Conservation (phyloP, 2,797 vertebrate genomes). For the Eulemur coronatus region DNA sequence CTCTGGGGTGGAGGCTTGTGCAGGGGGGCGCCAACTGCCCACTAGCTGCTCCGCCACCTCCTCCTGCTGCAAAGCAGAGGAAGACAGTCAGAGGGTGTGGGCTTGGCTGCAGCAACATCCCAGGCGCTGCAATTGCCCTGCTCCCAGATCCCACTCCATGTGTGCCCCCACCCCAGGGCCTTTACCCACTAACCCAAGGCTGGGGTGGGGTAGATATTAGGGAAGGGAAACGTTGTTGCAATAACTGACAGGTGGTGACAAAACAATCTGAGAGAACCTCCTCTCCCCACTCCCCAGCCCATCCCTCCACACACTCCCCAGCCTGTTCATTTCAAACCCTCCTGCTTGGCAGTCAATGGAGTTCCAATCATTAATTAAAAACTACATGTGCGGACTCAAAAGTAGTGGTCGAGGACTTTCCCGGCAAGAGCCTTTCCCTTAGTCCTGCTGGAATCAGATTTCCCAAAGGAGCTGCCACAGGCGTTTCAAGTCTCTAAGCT, state of each 20-base stretch:
- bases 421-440: not conserved
- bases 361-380: not conserved
- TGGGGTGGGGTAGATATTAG: not conserved
- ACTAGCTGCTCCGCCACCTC: conserved; percentile 78
- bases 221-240: not conserved
- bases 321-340: not conserved
- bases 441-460: not conserved
- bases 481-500: not conserved
- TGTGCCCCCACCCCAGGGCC: not conserved
- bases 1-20: conserved; percentile 27
- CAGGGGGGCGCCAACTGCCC: conserved; percentile 56
- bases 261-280: not conserved
- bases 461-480: not conserved
- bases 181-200: not conserved
- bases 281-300: not conserved
- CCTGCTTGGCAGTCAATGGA: not conserved
- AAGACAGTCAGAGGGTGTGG: conserved; percentile 71
- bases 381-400: not conserved
- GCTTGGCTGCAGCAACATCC: not conserved
- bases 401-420: not conserved
- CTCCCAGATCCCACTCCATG: not conserved
- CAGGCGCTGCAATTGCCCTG: not conserved
- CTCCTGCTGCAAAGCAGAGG: conserved; percentile 80
- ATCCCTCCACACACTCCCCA: not conserved
- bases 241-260: not conserved